Evolutionary conservation across 2,888 invertebrate species (phyloP).

Genomic region (Adelognathus sp.): DNA sequence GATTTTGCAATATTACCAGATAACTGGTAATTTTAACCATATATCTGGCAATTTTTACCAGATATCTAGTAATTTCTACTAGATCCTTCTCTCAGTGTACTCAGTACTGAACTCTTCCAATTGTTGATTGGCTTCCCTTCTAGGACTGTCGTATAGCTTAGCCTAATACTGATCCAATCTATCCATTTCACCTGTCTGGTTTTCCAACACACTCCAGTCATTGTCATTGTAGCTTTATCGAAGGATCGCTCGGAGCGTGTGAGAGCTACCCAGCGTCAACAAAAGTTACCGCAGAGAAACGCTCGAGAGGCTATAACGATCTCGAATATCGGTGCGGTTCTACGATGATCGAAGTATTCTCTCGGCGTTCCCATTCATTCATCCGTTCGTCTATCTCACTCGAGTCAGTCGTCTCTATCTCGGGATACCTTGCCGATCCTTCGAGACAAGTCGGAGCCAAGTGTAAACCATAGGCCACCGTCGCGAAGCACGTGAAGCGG

Average conservation of each 20-base stretch:
- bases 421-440: not conserved
- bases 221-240: not conserved
- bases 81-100: too few relatives aligned
- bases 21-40: too few relatives aligned
- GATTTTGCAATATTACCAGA: too few relatives aligned
- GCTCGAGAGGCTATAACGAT: not conserved
- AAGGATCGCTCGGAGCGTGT: not conserved
- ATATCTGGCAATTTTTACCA: too few relatives aligned
- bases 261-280: not conserved
- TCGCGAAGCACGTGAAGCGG: not conserved
- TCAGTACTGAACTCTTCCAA: too few relatives aligned
- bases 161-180: not conserved
- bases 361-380: conserved; percentile 60
- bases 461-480: conserved; percentile 10
- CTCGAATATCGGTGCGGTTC: not conserved
- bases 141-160: too few relatives aligned
- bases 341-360: conserved; percentile 40
- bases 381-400: conserved; percentile 59
- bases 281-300: conserved; percentile 11
- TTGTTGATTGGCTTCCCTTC: too few relatives aligned
- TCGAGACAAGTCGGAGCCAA: conserved; percentile 6
- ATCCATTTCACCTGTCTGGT: not conserved
- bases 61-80: too few relatives aligned
- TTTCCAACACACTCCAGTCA: not conserved
- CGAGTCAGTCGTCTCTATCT: conserved; percentile 29